These are phyloP conservation scores for Agrenia bidenticulata DNA, from an alignment of 2,888 invertebrate genomes.

Conservation along the genomic window DNA sequence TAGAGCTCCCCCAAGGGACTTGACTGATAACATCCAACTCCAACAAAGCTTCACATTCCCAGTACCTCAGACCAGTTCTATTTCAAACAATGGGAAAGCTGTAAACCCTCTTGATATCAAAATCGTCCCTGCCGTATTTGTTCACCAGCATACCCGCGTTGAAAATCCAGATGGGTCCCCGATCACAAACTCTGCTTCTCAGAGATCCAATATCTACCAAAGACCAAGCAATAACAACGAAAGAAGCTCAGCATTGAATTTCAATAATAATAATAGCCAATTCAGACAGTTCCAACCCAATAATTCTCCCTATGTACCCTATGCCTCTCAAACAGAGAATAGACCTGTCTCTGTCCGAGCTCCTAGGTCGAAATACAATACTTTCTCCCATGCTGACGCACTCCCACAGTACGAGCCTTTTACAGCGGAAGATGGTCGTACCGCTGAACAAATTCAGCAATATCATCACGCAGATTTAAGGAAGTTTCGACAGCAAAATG, in stretches of 20 bases:
- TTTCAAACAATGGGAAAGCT: slow-evolving; percentile 8
- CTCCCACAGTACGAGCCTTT: slow-evolving; percentile 22
- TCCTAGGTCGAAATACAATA: slow-evolving; percentile 6
- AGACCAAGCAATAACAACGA: neutral
- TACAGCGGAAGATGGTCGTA: slow-evolving; percentile 39
- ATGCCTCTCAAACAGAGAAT: slow-evolving; percentile 16
- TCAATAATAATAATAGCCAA: slow-evolving; percentile 2
- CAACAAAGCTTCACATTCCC: slow-evolving; percentile 24
- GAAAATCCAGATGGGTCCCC: slow-evolving; percentile 28
- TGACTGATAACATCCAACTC: slow-evolving; percentile 22
- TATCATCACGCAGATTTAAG: neutral
- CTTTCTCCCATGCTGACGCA: neutral
- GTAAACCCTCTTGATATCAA: slow-evolving; percentile 37
- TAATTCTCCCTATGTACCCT: slow-evolving; percentile 14
- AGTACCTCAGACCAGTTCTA: slow-evolving; percentile 15
- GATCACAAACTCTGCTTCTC: neutral
- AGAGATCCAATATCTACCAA: neutral
- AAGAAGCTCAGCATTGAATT: neutral
- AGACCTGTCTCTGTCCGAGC: slow-evolving; percentile 13
- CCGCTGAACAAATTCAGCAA: slow-evolving; percentile 30
- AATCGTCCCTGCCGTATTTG: slow-evolving; percentile 44
- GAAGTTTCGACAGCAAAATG: neutral
- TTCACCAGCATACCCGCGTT: slow-evolving; percentile 40
- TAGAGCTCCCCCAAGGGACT: neutral
- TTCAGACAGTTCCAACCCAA: slow-evolving; percentile 9